A percentile compares a stretch with the other conserved stretches of the same genome.
phyloP scores from a whole-genome alignment of 1,140 invertebrate genomes.

The Papilio glaucus region DNA sequence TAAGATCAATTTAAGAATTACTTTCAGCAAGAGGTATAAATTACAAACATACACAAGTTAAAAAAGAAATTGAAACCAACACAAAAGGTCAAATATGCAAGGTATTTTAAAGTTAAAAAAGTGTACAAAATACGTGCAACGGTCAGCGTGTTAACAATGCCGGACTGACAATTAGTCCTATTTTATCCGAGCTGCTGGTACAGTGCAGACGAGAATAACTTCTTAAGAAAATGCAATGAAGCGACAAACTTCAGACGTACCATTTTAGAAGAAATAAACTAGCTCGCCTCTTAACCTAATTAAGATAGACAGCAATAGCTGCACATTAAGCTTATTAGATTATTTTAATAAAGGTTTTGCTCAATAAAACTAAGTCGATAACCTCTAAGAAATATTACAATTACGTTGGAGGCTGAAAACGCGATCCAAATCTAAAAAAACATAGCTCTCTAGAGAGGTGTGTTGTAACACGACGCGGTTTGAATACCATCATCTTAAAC shows the following conservation, averaged over 20 bases:
- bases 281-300: slow-evolving; percentile 2
- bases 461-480: not conserved
- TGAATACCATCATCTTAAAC: slow-evolving; percentile 1
- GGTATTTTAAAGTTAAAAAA: slow-evolving; percentile 3
- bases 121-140: slow-evolving; percentile 9
- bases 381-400: no score
- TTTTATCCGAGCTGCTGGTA: slow-evolving; percentile 6
- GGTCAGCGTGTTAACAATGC: slow-evolving; percentile 15
- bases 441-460: not conserved
- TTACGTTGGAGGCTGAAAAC: no score
- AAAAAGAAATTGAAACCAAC: slow-evolving; percentile 5
- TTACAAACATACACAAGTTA: slow-evolving; percentile 2
- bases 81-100: not conserved
- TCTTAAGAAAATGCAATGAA: slow-evolving; percentile 28
- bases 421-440: not conserved
- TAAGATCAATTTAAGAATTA: no score
- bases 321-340: no score
- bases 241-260: not conserved
- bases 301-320: not conserved
- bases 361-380: no score
- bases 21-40: not conserved
- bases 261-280: not conserved
- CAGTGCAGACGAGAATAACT: not conserved
- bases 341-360: no score
- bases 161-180: slow-evolving; percentile 24